These are phyloP conservation scores for Trogon surrucura DNA, from an alignment of 2,113 vertebrate genomes.

Conservation along the genomic window DNA sequence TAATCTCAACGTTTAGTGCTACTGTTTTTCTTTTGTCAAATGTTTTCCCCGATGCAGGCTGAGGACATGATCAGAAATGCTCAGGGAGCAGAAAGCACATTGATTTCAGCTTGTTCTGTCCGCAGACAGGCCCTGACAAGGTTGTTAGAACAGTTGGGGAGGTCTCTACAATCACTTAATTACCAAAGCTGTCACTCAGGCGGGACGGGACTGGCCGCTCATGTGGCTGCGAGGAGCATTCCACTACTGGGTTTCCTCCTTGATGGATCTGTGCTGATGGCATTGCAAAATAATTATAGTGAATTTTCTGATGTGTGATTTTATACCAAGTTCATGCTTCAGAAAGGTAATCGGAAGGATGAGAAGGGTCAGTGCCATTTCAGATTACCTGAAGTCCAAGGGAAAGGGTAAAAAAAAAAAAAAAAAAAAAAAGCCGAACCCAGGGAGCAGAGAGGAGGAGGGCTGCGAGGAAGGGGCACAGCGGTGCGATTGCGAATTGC, in stretches of 20 bases:
- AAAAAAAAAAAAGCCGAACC: constrained; percentile 37
- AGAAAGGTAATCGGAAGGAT: constrained; percentile 92
- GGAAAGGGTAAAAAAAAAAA: constrained; percentile 79
- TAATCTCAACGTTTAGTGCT: constrained; percentile 40
- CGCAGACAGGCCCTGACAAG: constrained; percentile 94
- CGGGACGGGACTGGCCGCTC: constrained; percentile 82
- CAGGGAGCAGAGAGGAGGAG: constrained; percentile 14
- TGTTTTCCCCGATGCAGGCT: constrained; percentile 60
- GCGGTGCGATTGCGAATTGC: constrained; percentile 77
- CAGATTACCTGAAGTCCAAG: constrained; percentile 90
- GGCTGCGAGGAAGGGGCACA: constrained; percentile 34
- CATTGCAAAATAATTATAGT: constrained; percentile 96
- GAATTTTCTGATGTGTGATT: constrained; percentile 96
- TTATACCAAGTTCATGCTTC: constrained; percentile 91
- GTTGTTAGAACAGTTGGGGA: constrained; percentile 94
- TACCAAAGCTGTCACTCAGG: constrained; percentile 98
- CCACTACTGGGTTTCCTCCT: constrained; percentile 84
- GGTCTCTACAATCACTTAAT: constrained; percentile 98
- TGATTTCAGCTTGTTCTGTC: constrained; percentile 91
- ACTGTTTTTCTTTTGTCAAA: constrained; percentile 74
- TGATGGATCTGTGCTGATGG: constrained; percentile 98
- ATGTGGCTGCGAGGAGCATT: constrained; percentile 87
- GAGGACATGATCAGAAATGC: constrained; percentile 82
- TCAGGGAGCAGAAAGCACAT: constrained; percentile 88
- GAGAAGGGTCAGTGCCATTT: constrained; percentile 94